Evolutionary conservation across 64 coral and sea anemone genomes (phyloP), one percentile per base, ranked within the genome.

Genomic region (Montipora capricornis): DNA sequence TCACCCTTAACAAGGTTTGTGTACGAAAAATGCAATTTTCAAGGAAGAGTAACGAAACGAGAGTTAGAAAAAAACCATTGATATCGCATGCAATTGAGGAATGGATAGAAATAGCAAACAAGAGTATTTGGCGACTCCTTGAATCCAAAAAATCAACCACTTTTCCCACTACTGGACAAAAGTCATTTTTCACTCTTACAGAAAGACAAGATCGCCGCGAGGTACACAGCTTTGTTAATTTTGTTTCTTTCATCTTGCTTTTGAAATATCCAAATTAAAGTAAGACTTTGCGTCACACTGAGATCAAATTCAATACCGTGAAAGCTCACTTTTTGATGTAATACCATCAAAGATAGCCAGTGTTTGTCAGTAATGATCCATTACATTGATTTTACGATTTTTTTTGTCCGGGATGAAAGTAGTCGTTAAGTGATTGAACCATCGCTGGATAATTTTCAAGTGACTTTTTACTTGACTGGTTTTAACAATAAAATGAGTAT

Each of bases 401-500:
- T 64, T 55, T 14, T 14, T 0, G 61, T 64, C 14, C 61, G 13
- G 61, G 11, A 16, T 64, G 9, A 64, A 11, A 64, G 61, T 16
- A 64, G 61, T 26, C 71, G 71, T 22, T 82, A 37, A 82, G 19
- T 59, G 51, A 22, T 44, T 62, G 68, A 49, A 51, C 45, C 15
- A 71, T 70, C 0, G 64, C 16, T 47, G 14, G 58, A 67, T 67
- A 22, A 45, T 83, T 83, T 67, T 29, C 64, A 68, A 84, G 44
- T 71, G 82, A 86, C 46, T 84, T 49, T 84, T 84, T 19, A 69
- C 69, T 49, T 69, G 29, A 84, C 69, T 70, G 13, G 17, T 84
- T 84, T 84, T 49, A 84, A 49, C 67, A 84, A 84, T 84, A 84
- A 84, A 84, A n/a, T 67, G 14, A 11, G 3, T 49, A 15, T 68